phyloP scores from a whole-genome alignment of 1,140 invertebrate genomes.

The Formica exsecta region DNA sequence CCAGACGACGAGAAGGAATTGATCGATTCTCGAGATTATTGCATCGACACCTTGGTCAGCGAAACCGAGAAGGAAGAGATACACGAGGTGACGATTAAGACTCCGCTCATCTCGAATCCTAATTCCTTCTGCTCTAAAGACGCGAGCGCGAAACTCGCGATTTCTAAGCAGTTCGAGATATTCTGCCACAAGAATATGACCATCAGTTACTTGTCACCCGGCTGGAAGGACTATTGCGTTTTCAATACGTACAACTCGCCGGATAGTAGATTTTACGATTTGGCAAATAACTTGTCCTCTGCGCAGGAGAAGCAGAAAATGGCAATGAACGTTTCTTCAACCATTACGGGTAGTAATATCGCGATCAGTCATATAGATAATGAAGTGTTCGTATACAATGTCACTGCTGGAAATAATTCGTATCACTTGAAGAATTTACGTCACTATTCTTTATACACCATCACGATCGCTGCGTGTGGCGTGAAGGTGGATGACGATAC shows the following conservation, averaged over 20 bases:
- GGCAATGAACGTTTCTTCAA: neutral
- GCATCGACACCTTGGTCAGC: constrained; percentile 78
- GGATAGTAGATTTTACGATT: constrained; percentile 54
- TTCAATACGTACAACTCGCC: constrained; percentile 69
- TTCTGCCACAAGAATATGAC: constrained; percentile 77
- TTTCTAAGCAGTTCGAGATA: constrained; percentile 77
- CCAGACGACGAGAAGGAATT: constrained; percentile 81
- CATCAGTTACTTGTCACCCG: constrained; percentile 69
- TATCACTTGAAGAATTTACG: constrained; percentile 81
- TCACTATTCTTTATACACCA: constrained; percentile 86
- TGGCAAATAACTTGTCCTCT: constrained; percentile 61
- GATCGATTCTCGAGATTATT: constrained; percentile 88
- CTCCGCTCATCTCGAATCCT: constrained; percentile 22
- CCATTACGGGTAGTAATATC: neutral
- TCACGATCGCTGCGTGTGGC: constrained; percentile 87
- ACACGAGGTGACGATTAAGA: constrained; percentile 67
- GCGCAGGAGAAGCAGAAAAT: constrained; percentile 12
- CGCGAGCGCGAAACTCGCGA: neutral
- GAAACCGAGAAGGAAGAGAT: constrained; percentile 61
- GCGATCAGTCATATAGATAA: neutral
- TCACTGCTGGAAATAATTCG: constrained; percentile 72
- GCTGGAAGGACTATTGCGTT: constrained; percentile 75
- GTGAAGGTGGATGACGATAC: constrained; percentile 68
- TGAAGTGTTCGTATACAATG: constrained; percentile 74
- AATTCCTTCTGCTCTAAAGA: constrained; percentile 76